Evolutionary conservation across 2,113 vertebrate genomes (phyloP), one percentile per base, ranked within the genome.

Genomic region (Phalacrocorax brasilianus): DNA sequence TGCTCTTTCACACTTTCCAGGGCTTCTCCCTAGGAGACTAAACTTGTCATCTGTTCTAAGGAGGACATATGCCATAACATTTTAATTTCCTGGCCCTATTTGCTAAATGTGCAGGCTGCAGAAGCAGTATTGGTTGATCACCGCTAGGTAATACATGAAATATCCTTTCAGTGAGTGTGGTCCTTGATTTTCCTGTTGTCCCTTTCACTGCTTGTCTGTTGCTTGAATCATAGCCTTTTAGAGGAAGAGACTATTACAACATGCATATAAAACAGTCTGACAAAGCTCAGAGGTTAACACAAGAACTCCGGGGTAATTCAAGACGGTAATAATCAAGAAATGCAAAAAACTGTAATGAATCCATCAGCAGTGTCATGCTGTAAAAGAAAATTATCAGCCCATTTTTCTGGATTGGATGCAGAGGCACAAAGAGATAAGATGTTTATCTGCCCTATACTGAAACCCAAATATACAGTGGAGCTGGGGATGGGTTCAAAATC

Each of bases 31-130:
- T 44, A 67, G 92, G 88, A 94, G 47, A 70, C 50, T 95, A 95
- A 97, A 95, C 45, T 23, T 73, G 44, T 94, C 95, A 94, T 86
- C 85, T 96, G 92, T 92, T 96, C 75, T 67, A 62, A 55, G 50
- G 28, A 91, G 81, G 79, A 96, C 91, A 80, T 59, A 50, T 63
- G 75, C 78, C 82, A 63, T 47, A 90, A 90, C n/a, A 73, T 85
- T 79, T 93, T 90, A 79, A 94, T 90, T 88, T 90, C 75, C 82
- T 91, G 78, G 55, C 42, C 24, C 38, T 87, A 17, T 59, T 85
- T 85, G 14, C 47, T 85, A 70, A 78, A 68, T 4, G 40, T 5
- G 4, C 73, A 66, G 59, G 38, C 23, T 40, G 33, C 52, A 49
- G 59, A 91, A 89, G 44, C 72, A 81, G 47, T 8, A n/a, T 76